Conservation (phyloP, 2,888 invertebrate species). For the Cataglyphis albicans region DNA sequence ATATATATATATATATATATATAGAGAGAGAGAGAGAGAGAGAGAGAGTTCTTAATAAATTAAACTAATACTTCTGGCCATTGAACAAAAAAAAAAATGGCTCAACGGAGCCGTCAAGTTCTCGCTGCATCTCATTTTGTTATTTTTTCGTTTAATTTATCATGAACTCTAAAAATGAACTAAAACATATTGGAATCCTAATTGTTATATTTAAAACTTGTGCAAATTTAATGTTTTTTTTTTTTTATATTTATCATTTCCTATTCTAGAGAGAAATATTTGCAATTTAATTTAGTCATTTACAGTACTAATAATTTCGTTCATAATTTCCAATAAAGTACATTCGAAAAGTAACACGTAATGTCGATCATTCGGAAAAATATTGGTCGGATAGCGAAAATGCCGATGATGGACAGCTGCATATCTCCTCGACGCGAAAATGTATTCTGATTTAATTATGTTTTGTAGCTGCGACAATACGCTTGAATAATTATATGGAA, state of each 20-base stretch:
- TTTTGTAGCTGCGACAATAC: conserved; percentile 57
- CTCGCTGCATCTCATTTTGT: no score
- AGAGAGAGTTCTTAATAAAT: no score
- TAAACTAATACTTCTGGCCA: no score
- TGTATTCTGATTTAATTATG: conserved; percentile 62
- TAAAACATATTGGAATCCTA: neutral
- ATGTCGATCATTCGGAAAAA: conserved; percentile 38
- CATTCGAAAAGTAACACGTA: conserved; percentile 17
- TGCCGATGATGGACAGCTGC: conserved; percentile 32
- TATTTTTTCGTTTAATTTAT: no score
- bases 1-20: no score
- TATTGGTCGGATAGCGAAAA: conserved; percentile 36
- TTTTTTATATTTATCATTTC: neutral
- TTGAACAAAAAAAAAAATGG: no score
- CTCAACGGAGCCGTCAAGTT: no score
- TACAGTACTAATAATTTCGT: conserved; percentile 17
- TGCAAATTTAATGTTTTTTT: conserved; percentile 8
- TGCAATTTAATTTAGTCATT: conserved; percentile 38
- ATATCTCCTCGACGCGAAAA: conserved; percentile 54
- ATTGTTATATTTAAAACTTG: conserved; percentile 2
- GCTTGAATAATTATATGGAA: conserved; percentile 76
- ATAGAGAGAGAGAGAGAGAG: no score
- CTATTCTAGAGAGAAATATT: neutral
- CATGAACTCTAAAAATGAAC: no score
- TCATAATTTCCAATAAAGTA: conserved; percentile 40